A percentile compares a stretch with the other conserved stretches of the same genome.
These are phyloP conservation scores for Pyrrhia umbra DNA, from an alignment of 2,888 invertebrate genomes.

Conservation along the genomic window DNA sequence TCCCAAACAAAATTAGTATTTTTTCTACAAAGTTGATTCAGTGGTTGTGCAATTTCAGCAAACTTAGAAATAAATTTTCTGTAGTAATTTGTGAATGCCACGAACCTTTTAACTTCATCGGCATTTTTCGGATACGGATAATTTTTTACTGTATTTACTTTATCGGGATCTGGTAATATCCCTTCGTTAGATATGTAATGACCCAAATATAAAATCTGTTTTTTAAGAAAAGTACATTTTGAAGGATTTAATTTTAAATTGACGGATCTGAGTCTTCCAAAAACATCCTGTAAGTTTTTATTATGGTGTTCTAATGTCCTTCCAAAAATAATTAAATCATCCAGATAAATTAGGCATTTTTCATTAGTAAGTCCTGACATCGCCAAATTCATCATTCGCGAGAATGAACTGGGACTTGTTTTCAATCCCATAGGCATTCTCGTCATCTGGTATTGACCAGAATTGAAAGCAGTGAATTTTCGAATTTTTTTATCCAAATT, in stretches of 20 bases:
- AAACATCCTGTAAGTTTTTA: constrained; percentile 9
- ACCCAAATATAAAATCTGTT: constrained; percentile 18
- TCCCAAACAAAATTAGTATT: not conserved
- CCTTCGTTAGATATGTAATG: constrained; percentile 11
- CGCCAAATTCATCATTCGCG: not conserved
- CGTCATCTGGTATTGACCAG: not conserved
- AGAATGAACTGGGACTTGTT: constrained; percentile 9
- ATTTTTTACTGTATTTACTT: constrained; percentile 8
- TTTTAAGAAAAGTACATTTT: constrained; percentile 24
- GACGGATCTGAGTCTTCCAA: constrained; percentile 4
- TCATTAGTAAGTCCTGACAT: constrained; percentile 2
- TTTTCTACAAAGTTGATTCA: not conserved
- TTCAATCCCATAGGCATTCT: constrained; percentile 8
- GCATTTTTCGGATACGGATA: constrained; percentile 7
- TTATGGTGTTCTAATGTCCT: not conserved
- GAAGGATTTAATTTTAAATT: constrained; percentile 18
- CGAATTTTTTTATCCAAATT: not conserved
- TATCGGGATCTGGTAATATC: constrained; percentile 17
- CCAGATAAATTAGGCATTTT: constrained; percentile 12
- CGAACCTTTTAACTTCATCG: constrained; percentile 14
- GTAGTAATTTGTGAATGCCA: constrained; percentile 15
- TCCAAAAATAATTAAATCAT: constrained; percentile 15
- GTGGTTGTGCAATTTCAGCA: not conserved
- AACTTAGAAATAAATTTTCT: constrained; percentile 9
- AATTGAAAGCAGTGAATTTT: constrained; percentile 1